These are phyloP conservation scores for Fragum sueziense DNA, from an alignment of 2,888 invertebrate genomes.

Conservation along the genomic window DNA sequence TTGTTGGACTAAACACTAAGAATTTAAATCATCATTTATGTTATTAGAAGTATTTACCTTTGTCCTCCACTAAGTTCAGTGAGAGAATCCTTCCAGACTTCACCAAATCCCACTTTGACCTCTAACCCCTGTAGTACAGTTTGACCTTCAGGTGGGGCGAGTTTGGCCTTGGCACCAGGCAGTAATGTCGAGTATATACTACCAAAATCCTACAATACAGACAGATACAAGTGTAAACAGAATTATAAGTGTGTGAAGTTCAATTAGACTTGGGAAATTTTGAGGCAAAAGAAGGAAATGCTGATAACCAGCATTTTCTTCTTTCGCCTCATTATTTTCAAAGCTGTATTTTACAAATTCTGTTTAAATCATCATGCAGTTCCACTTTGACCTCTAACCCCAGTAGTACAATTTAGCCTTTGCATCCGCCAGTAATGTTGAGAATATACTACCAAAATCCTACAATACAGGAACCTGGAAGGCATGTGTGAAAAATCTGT, in stretches of 20 bases:
- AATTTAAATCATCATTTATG: too few relatives aligned
- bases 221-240: too few relatives aligned
- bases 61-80: conserved; percentile 98
- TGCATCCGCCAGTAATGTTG: conserved; percentile 94
- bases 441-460: conserved; percentile 98
- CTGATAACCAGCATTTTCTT: too few relatives aligned
- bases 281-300: too few relatives aligned
- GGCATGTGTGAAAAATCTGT: too few relatives aligned
- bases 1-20: too few relatives aligned
- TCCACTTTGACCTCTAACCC: conserved; percentile 96
- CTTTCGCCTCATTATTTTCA: too few relatives aligned
- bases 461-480: too few relatives aligned
- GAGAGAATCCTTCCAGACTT: conserved; percentile 97
- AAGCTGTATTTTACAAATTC: too few relatives aligned
- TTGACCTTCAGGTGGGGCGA: conserved; percentile 90
- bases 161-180: conserved; percentile 93
- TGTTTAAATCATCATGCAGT: conserved; percentile 93
- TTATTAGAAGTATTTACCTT: conserved; percentile 85
- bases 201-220: conserved; percentile 93
- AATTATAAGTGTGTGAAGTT: too few relatives aligned
- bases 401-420: conserved; percentile 90
- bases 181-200: conserved; percentile 95
- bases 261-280: too few relatives aligned
- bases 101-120: conserved; percentile 94
- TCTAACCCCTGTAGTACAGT: conserved; percentile 93